Evolutionary conservation across 2,113 vertebrate genomes (phyloP).

Genomic region (Actenoides hombroni): DNA sequence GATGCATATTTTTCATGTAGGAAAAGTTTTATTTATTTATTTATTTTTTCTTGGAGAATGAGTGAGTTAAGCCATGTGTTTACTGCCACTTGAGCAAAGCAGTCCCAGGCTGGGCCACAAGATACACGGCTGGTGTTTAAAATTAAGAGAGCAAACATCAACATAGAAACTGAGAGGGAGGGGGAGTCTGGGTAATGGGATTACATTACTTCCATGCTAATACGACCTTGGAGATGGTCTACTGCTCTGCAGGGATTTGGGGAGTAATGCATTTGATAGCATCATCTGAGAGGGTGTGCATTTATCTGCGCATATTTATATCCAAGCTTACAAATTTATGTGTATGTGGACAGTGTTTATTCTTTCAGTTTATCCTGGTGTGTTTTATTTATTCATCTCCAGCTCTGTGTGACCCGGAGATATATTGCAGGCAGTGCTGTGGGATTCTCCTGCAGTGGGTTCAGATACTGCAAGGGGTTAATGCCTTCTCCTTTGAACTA

Average conservation of each 20-base stretch:
- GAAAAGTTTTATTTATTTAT: background rate
- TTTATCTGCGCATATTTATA: background rate
- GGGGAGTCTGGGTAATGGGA: background rate
- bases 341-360: background rate
- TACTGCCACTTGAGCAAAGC: conserved; percentile 43
- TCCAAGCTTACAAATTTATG: background rate
- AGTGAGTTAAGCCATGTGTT: conserved; percentile 30
- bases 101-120: conserved; percentile 28
- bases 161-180: background rate
- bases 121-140: conserved; percentile 30
- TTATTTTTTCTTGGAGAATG: background rate
- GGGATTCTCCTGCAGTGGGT: background rate
- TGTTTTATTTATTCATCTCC: background rate
- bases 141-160: conserved; percentile 41
- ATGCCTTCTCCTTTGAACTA: background rate
- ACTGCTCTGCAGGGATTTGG: conserved; percentile 9
- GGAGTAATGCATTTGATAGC: conserved; percentile 20
- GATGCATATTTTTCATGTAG: background rate
- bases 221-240: conserved; percentile 42
- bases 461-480: background rate
- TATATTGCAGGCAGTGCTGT: background rate
- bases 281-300: background rate
- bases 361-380: background rate
- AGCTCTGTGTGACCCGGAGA: background rate
- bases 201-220: background rate